Evolutionary conservation across 2,797 vertebrate species (phyloP), one percentile per base, ranked within the genome.

Genomic region (Forpus xanthops): DNA sequence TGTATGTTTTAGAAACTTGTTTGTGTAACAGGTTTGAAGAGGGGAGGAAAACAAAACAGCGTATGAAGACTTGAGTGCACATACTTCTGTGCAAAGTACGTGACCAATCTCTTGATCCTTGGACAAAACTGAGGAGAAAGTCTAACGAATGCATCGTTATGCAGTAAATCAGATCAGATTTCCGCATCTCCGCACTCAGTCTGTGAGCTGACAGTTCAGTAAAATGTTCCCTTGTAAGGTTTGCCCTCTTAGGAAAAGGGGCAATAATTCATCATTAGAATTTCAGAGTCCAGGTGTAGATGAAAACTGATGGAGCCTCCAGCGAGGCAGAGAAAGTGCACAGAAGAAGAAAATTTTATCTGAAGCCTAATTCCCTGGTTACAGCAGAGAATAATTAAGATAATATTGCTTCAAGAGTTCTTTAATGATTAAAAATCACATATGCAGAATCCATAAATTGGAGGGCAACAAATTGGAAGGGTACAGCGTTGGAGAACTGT

Each of bases 201-300:
- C 98, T 98, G 98, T 94, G 96, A 97, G 97, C 98, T 98, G 98
- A 98, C 98, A 98, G 98, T 98, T 98, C 97, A 97, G 97, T 98
- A 97, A 98, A 98, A 98, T 97, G 98, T 98, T 98, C 98, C 98
- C 98, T 97, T 98, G 98, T 98, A 98, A 98, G 98, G 98, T 98
- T 98, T 93, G 93, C 98, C 98, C 98, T 98, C 98, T 98, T 98
- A 97, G 98, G 98, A 97, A 98, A 98, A 98, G 98, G 97, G 98
- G 98, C 98, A 98, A 98, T 99, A 99, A 99, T 99, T 99, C 98
- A 99, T 99, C 98, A 98, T 99, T 99, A 99, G 99, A 98, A 98
- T 98, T 98, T 99, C 99, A 99, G 98, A 99, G 98, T 99, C 98
- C 98, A 99, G 99, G 98, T 99, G 98, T 98, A 99, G 99, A 99